These are phyloP conservation scores for Parotia lawesii DNA, from an alignment of 2,113 vertebrate species.

Conservation along the genomic window DNA sequence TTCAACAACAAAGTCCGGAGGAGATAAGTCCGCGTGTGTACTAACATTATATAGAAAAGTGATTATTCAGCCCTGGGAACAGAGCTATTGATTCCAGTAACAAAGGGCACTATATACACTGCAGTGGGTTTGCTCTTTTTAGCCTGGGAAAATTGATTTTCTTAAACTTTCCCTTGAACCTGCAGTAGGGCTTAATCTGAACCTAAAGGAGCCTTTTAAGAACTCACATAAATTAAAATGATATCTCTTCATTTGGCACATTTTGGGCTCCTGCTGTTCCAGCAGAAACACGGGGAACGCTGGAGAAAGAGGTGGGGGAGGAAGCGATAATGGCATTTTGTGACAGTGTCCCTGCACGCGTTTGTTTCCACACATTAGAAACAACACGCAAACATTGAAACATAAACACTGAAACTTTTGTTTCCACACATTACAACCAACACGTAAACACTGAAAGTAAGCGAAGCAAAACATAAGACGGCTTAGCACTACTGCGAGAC, in stretches of 20 bases:
- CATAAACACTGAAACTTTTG: background rate
- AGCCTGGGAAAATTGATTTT: constrained; percentile 78
- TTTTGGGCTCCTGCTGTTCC: constrained; percentile 5
- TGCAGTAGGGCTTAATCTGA: constrained; percentile 15
- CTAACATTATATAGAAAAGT: constrained; percentile 76
- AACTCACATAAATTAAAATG: constrained; percentile 25
- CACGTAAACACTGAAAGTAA: background rate
- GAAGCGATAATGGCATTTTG: background rate
- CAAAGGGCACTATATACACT: constrained; percentile 57
- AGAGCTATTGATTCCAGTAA: constrained; percentile 83
- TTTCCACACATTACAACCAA: background rate
- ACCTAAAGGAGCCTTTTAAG: constrained; percentile 32
- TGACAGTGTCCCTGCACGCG: background rate
- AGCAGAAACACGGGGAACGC: background rate
- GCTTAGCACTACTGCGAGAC: background rate
- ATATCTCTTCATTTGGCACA: background rate
- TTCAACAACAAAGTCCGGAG: constrained; percentile 71
- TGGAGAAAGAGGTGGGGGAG: background rate
- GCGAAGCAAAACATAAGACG: background rate
- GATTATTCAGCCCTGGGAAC: constrained; percentile 83
- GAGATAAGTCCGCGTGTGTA: constrained; percentile 71
- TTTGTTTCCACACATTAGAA: background rate
- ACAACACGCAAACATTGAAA: background rate
- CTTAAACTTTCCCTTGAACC: constrained; percentile 60
- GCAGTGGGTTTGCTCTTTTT: constrained; percentile 60